These are phyloP conservation scores for Eudemis profundana DNA, from an alignment of 2,888 invertebrate genomes.

Conservation along the genomic window DNA sequence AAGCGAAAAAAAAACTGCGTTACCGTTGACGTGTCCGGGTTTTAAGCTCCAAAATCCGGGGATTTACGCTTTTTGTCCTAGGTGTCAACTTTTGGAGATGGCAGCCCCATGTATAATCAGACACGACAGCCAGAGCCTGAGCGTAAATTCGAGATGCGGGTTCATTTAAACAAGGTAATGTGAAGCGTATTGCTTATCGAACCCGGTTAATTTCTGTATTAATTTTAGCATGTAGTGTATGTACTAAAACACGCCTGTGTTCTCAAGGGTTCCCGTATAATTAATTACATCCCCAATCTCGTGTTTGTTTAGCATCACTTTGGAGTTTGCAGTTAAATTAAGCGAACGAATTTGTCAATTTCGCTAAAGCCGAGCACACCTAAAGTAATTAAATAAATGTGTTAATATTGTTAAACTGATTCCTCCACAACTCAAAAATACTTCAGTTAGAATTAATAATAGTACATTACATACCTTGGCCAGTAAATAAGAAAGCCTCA, in stretches of 20 bases:
- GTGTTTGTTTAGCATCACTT: constrained; percentile 18
- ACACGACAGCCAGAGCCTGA: not conserved
- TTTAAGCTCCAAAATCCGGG: too few relatives aligned
- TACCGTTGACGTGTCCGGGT: too few relatives aligned
- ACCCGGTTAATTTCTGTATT: not conserved
- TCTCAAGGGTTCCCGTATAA: constrained; percentile 11
- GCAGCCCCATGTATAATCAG: too few relatives aligned
- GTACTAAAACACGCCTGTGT: constrained; percentile 1
- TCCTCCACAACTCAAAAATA: not conserved
- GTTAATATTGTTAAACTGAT: not conserved
- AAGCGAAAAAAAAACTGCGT: too few relatives aligned
- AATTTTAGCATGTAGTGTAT: not conserved
- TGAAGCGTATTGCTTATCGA: not conserved
- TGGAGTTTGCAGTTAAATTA: constrained; percentile 12
- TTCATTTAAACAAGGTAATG: constrained; percentile 9
- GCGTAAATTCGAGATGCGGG: constrained; percentile 2
- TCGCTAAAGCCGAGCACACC: constrained; percentile 1
- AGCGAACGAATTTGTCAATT: constrained; percentile 12
- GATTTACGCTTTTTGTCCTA: too few relatives aligned
- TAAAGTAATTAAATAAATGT: not conserved
- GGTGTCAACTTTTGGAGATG: too few relatives aligned
- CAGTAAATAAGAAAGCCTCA: too few relatives aligned
- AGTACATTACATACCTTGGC: too few relatives aligned
- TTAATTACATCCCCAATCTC: constrained; percentile 4
- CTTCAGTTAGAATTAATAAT: not conserved